Percentiles rank a stretch among this genome's conserved stretches.
Evolutionary conservation across 2,888 invertebrate genomes (phyloP).

Genomic region (Lithodes maja): DNA sequence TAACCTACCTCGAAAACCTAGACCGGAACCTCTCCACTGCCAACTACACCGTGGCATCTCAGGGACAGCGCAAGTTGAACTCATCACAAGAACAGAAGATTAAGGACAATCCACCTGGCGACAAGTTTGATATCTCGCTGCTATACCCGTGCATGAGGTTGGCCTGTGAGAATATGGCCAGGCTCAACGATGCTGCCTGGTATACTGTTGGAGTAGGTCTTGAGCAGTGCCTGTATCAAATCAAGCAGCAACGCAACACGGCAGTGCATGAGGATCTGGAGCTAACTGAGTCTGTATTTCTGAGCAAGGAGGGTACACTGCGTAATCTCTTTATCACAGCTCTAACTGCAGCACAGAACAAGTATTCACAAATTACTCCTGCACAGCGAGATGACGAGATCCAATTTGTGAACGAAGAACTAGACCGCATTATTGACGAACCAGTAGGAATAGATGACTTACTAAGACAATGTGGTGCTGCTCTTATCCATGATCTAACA

Average conservation of each 20-base stretch:
- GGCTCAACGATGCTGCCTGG: neutral
- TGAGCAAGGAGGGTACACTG: neutral
- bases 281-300: neutral
- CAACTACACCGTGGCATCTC: neutral
- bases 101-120: neutral
- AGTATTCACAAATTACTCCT: neutral
- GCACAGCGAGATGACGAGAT: neutral
- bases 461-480: neutral
- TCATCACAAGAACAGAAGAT: neutral
- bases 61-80: neutral
- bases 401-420: neutral
- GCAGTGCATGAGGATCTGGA: neutral
- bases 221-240: conserved; percentile 2
- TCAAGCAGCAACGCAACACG: conserved; percentile 26
- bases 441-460: neutral
- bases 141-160: conserved; percentile 25
- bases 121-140: conserved; percentile 16
- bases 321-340: neutral
- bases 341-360: neutral
- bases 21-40: neutral
- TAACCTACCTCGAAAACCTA: neutral
- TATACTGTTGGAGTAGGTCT: neutral
- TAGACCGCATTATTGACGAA: neutral
- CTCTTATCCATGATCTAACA: neutral
- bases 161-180: conserved; percentile 25